Evolutionary conservation across 2,113 vertebrate species (phyloP).

Genomic region (Nothocercus julius): DNA sequence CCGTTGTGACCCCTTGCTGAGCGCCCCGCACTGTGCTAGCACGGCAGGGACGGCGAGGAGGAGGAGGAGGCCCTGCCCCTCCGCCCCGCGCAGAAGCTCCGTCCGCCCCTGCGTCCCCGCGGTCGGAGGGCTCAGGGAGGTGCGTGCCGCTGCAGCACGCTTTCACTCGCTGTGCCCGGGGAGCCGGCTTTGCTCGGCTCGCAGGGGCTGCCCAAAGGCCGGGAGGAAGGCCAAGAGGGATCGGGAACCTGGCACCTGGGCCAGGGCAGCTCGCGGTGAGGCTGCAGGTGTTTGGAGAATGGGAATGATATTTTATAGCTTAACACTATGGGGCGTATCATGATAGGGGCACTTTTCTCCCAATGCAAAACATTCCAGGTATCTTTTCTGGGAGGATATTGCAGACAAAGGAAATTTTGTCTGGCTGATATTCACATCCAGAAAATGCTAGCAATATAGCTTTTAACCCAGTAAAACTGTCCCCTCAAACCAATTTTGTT

Average conservation of each 20-base stretch:
- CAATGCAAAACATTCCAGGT: neutral
- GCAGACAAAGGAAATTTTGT: neutral
- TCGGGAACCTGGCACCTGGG: rapidly evolving
- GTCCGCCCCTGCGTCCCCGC: no score
- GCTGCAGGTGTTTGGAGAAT: rapidly evolving
- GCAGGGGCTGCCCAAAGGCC: no score
- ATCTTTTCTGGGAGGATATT: neutral
- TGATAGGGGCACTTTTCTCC: rapidly evolving
- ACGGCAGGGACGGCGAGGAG: no score
- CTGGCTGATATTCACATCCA: neutral
- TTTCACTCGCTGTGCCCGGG: no score
- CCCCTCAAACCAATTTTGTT: slow-evolving; percentile 15
- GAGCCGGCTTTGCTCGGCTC: no score
- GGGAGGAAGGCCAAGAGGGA: neutral
- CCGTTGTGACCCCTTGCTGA: no score
- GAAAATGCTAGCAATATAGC: neutral
- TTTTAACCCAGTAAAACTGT: slow-evolving; percentile 12
- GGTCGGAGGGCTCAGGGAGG: no score
- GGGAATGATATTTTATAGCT: neutral
- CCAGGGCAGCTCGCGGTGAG: rapidly evolving
- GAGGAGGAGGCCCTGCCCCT: no score
- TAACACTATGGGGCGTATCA: rapidly evolving
- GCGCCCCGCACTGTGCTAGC: no score
- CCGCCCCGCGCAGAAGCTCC: no score
- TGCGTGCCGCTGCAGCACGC: no score